These are phyloP conservation scores for Pyrocephalus nanus DNA, from an alignment of 2,797 vertebrate genomes.

Conservation along the genomic window DNA sequence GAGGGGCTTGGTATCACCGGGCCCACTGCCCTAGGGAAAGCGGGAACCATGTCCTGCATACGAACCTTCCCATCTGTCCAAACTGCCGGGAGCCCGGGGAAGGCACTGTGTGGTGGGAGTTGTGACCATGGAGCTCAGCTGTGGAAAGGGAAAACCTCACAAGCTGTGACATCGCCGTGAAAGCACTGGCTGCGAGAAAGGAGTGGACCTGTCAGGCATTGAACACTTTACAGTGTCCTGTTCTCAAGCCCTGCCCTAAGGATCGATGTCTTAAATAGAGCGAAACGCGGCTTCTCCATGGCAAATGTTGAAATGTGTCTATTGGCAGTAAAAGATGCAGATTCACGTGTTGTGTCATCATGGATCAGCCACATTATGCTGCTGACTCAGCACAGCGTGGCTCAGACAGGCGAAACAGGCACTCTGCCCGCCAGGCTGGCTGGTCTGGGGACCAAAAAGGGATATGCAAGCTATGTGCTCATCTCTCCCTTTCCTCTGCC, in stretches of 20 bases:
- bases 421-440: background rate
- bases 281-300: rapidly evolving
- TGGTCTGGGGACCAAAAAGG: background rate
- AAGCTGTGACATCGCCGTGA: background rate
- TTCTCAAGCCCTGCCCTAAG: background rate
- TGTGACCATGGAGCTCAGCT: rapidly evolving
- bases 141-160: background rate
- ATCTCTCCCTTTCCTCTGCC: background rate
- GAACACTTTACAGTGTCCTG: background rate
- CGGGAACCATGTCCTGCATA: background rate
- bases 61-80: background rate
- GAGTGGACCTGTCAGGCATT: background rate
- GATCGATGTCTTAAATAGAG: background rate
- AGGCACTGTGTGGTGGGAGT: rapidly evolving
- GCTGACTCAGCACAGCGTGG: background rate
- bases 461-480: background rate
- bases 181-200: rapidly evolving
- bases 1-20: rapidly evolving
- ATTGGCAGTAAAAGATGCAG: background rate
- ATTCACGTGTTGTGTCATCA: rapidly evolving
- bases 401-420: background rate
- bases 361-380: rapidly evolving
- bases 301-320: background rate
- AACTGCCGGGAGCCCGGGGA: background rate
- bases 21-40: background rate